A percentile compares a stretch with the other conserved stretches of the same genome.
Conservation (phyloP, 2,797 vertebrate genomes). For the Hydrophis major region DNA sequence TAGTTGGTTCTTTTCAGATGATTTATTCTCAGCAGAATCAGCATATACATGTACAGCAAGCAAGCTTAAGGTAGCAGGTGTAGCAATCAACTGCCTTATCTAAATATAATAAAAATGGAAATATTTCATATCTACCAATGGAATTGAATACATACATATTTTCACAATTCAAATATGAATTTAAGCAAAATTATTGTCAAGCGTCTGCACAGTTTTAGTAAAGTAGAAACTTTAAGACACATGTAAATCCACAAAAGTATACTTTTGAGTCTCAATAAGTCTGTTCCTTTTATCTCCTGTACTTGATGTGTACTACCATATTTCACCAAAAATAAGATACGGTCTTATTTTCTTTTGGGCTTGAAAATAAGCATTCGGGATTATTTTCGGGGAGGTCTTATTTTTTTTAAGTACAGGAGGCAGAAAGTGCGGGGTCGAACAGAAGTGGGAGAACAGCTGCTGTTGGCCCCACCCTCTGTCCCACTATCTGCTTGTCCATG, state of each 20-base stretch:
- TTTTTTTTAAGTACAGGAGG: too few species aligned
- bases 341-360: too few species aligned
- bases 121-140: background rate
- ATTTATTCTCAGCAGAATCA: slow-evolving; percentile 72
- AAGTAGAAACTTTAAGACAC: background rate
- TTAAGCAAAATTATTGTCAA: background rate
- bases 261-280: background rate
- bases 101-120: slow-evolving; percentile 51
- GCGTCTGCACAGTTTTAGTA: background rate
- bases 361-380: too few species aligned
- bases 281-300: background rate
- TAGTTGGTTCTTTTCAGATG: slow-evolving; percentile 65
- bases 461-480: too few species aligned
- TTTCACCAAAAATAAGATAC: too few species aligned
- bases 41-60: slow-evolving; percentile 78
- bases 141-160: background rate
- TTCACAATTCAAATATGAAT: background rate
- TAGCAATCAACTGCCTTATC: slow-evolving; percentile 75
- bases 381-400: too few species aligned
- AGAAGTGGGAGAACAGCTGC: too few species aligned
- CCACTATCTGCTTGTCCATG: too few species aligned
- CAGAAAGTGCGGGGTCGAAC: too few species aligned
- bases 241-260: background rate
- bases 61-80: slow-evolving; percentile 74
- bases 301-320: background rate